These are phyloP conservation scores for Salvelinus namaycush DNA, from an alignment of 2,113 vertebrate genomes.

Conservation along the genomic window DNA sequence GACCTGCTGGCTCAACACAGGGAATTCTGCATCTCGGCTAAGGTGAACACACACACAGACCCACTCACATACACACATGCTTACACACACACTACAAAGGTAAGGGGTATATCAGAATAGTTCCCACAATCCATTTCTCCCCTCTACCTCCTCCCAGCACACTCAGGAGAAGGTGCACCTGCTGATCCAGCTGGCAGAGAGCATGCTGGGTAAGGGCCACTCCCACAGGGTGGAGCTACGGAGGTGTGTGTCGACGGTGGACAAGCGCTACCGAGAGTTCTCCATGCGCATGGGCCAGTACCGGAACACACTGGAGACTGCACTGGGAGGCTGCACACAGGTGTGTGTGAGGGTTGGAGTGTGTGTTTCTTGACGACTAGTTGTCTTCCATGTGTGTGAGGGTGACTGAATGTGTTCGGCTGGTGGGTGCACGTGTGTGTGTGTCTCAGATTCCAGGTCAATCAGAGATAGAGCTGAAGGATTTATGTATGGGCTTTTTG, in stretches of 20 bases:
- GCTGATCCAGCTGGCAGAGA: conserved; percentile 94
- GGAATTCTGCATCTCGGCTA: conserved; percentile 93
- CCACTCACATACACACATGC: background rate
- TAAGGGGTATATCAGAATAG: background rate
- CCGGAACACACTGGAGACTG: conserved; percentile 88
- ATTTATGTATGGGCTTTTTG: background rate
- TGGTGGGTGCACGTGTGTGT: background rate
- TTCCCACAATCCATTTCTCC: background rate
- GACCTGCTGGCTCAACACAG: conserved; percentile 91
- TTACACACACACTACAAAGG: background rate
- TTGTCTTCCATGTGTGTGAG: background rate
- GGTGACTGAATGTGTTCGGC: background rate
- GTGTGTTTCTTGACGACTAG: background rate
- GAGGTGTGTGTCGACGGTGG: conserved; percentile 92
- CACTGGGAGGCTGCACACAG: conserved; percentile 91
- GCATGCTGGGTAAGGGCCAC: conserved; percentile 96
- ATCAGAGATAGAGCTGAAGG: background rate
- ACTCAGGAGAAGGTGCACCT: conserved; percentile 98
- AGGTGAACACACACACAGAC: conserved; percentile 76
- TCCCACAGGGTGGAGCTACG: conserved; percentile 91
- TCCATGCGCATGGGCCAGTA: conserved; percentile 93
- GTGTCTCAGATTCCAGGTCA: background rate
- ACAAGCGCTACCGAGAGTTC: conserved; percentile 96
- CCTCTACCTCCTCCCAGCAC: conserved; percentile 73
- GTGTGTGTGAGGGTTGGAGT: conserved; percentile 53